Percentiles rank a stretch among this genome's conserved stretches.
Evolutionary conservation across 1,140 invertebrate species (phyloP).

Genomic region (Eurosta solidaginis): DNA sequence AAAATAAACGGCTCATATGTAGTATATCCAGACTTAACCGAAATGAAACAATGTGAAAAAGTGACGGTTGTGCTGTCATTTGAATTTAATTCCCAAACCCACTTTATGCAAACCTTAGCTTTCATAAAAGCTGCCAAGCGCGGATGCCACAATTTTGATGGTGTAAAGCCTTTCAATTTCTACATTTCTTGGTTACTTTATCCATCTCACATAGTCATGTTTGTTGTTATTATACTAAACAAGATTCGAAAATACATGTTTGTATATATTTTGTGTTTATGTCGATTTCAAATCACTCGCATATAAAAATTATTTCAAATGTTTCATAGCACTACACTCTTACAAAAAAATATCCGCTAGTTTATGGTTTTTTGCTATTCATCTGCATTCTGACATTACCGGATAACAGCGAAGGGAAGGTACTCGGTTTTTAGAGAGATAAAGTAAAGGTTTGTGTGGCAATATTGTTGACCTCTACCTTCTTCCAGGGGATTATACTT

Average conservation of each 20-base stretch:
- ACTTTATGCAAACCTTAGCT: not conserved
- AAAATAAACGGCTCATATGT: no score
- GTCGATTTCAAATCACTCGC: not conserved
- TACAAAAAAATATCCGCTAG: not conserved
- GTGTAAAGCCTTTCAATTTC: not conserved
- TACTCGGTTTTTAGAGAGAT: no score
- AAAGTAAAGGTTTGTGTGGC: no score
- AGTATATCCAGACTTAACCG: not conserved
- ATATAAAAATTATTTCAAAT: not conserved
- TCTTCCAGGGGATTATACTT: no score
- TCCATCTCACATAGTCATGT: not conserved
- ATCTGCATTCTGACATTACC: slow-evolving; percentile 4
- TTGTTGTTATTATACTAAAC: no score
- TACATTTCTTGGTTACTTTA: not conserved
- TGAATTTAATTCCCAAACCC: slow-evolving; percentile 26
- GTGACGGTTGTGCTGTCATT: not conserved
- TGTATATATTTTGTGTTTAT: not conserved
- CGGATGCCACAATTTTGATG: no score
- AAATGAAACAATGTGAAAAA: not conserved
- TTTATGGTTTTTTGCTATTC: not conserved
- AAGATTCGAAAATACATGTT: no score
- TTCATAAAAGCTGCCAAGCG: not conserved
- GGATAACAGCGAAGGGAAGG: no score
- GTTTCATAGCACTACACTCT: not conserved
- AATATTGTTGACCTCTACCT: no score